Evolutionary conservation across 2,888 invertebrate species (phyloP), one percentile per base, ranked within the genome.

Genomic region (Drosophila meridiana): DNA sequence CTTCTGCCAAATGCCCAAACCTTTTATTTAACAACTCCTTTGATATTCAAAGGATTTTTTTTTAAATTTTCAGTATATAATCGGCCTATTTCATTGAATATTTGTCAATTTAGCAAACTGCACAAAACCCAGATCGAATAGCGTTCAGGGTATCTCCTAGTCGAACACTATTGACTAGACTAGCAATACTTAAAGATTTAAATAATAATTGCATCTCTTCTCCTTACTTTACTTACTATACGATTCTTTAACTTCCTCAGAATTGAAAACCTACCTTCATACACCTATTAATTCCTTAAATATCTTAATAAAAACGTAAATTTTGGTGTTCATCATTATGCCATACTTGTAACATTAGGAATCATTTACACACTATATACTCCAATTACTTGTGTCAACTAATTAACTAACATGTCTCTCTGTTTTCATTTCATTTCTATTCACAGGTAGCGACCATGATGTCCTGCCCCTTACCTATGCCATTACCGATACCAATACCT

Each of bases 361-460:
- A 38, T 38, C 38, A 38, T 11, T 11, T 38, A 38, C 13, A 38
- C 11, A 36, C 9, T 36, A 9, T 50, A 9, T 32, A n/a, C n/a
- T 20, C 32, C 38, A 48, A 20, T 64, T 47, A 45, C 14, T 28
- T n/a, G 40, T 45, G 40, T 73, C 55, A 58, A 53, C 62, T 34
- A 47, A 70, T 45, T 55, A 59, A 65, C 82, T 89, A 85, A 89
- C 85, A 65, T 75, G 71, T 63, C 53, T 72, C 50, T 77, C 55
- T 73, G 43, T 81, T 74, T 80, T 59, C 66, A 45, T 68, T 20
- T 80, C 47, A 66, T 72, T 85, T 75, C 42, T 80, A 74, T 88
- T 80, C 74, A 68, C 91, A 93, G 93, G 93, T 93, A 93, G 93
- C 93, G 93, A 93, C 93, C 93, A 93, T 93, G 93, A 93, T 93